Evolutionary conservation across 2,888 invertebrate species (phyloP).

Genomic region (Spilarctia lutea): DNA sequence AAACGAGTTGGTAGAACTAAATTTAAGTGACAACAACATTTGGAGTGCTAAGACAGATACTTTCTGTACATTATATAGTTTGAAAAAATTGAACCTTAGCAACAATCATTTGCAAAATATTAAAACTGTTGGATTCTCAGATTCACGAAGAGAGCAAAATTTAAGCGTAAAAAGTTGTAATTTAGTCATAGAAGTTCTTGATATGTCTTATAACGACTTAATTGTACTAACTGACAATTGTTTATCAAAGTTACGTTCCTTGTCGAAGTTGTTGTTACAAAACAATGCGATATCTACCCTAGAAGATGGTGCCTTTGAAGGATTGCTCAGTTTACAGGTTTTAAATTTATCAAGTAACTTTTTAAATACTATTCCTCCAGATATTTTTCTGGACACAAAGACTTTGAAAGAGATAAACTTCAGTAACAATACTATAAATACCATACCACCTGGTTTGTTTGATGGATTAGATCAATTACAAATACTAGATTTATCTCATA

Average conservation of each 20-base stretch:
- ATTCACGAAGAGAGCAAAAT: conserved; percentile 87
- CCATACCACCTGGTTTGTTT: conserved; percentile 91
- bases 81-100: conserved; percentile 90
- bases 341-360: conserved; percentile 93
- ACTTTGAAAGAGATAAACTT: conserved; percentile 90
- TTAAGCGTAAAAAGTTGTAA: conserved; percentile 89
- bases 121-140: conserved; percentile 90
- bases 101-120: conserved; percentile 93
- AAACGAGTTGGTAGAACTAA: conserved; percentile 88
- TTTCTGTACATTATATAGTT: conserved; percentile 90
- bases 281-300: conserved; percentile 92
- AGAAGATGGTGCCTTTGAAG: conserved; percentile 90
- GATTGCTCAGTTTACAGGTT: conserved; percentile 88
- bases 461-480: conserved; percentile 90
- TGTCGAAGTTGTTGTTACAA: conserved; percentile 90
- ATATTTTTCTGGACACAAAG: conserved; percentile 89
- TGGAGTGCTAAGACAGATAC: conserved; percentile 91
- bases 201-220: conserved; percentile 91
- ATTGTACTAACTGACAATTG: conserved; percentile 90
- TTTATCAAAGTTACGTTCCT: conserved; percentile 89
- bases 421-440: conserved; percentile 91
- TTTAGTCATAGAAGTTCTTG: conserved; percentile 89
- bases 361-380: conserved; percentile 91
- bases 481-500: conserved; percentile 90
- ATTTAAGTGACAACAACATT: conserved; percentile 92